Evolutionary conservation across 2,797 vertebrate genomes (phyloP).

Genomic region (Chrysolophus pictus): DNA sequence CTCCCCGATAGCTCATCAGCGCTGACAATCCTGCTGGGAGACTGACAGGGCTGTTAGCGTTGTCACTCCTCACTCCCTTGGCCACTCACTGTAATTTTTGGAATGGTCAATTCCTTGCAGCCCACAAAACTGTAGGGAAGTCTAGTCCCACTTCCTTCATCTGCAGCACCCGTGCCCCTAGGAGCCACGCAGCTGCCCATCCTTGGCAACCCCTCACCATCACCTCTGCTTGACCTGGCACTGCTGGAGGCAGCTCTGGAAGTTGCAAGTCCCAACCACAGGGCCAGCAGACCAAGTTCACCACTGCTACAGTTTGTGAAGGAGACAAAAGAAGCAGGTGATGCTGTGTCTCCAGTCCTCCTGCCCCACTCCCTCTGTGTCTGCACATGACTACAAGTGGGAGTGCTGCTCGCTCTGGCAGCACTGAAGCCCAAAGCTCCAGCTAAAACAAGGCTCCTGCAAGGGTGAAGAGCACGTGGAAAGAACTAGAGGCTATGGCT

Average conservation of each 20-base stretch:
- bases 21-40: not conserved
- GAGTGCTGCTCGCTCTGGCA: not conserved
- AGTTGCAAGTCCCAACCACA: too few relatives aligned
- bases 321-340: not conserved
- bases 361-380: not conserved
- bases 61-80: accelerated
- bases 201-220: not conserved
- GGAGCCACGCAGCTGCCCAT: not conserved
- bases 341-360: not conserved
- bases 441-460: not conserved
- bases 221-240: not conserved
- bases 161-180: not conserved
- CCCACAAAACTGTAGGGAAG: not conserved
- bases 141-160: not conserved
- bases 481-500: not conserved
- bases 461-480: not conserved
- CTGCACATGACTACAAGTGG: accelerated
- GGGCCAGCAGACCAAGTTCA: not conserved
- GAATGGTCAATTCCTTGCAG: not conserved
- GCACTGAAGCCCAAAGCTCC: not conserved
- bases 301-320: too few relatives aligned
- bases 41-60: too few relatives aligned
- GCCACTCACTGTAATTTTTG: not conserved
- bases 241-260: not conserved
- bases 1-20: too few relatives aligned